Evolutionary conservation across 2,888 invertebrate species (phyloP).

Genomic region (Aporophyla nigra): DNA sequence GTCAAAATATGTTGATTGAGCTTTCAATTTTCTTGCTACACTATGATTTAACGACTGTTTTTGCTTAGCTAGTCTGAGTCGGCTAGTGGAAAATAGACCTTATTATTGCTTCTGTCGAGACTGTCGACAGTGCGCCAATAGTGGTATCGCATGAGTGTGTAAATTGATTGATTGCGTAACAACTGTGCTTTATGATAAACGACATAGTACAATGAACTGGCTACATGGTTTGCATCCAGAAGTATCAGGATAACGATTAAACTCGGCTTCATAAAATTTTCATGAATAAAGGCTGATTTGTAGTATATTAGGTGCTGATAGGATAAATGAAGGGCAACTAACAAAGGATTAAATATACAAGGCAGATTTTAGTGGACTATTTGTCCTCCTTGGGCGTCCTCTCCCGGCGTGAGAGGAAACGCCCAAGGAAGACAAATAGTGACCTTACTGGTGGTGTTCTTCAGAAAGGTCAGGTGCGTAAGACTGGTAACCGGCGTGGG

Average conservation of each 20-base stretch:
- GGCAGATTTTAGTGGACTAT: too few species aligned
- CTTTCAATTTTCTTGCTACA: neutral
- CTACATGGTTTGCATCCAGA: constrained; percentile 1
- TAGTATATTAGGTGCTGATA: too few species aligned
- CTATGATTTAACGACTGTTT: neutral
- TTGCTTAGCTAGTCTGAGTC: constrained; percentile 13
- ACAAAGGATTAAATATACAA: too few species aligned
- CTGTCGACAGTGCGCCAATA: constrained; percentile 7
- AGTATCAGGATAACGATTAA: neutral
- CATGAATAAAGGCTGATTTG: neutral
- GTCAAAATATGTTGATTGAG: neutral
- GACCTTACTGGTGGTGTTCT: too few species aligned
- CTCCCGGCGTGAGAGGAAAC: too few species aligned
- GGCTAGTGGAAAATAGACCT: neutral
- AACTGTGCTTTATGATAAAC: neutral
- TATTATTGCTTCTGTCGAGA: constrained; percentile 7
- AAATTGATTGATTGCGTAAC: constrained; percentile 18
- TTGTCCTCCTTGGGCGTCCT: too few species aligned
- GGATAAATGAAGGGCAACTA: too few species aligned
- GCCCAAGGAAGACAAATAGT: too few species aligned
- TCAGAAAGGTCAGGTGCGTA: too few species aligned
- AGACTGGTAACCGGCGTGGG: too few species aligned
- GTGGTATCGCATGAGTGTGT: neutral
- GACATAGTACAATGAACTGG: constrained; percentile 18
- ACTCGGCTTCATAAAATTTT: neutral